Conservation (phyloP, 2,113 vertebrate genomes). For the Junco hyemalis region DNA sequence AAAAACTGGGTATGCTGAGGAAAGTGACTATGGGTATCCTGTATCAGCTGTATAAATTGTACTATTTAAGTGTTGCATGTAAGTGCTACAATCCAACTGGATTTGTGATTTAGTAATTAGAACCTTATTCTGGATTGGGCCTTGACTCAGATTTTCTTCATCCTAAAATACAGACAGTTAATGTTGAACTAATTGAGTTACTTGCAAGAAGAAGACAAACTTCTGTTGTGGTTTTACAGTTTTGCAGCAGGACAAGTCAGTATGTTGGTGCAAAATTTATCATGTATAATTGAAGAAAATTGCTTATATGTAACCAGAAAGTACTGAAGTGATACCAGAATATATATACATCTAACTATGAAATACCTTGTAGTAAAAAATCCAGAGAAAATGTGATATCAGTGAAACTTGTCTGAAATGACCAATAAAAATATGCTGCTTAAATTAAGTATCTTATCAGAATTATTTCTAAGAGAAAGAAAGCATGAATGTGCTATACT, state of each 20-base stretch:
- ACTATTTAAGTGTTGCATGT: not conserved
- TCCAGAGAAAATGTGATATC: not conserved
- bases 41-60: not conserved
- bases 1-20: not conserved
- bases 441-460: conserved; percentile 4
- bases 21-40: not conserved
- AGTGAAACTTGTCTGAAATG: conserved; percentile 21
- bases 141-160: conserved; percentile 7
- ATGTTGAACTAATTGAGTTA: not conserved
- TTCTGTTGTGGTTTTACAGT: not conserved
- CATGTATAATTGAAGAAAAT: not conserved
- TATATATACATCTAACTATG: not conserved
- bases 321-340: not conserved
- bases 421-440: conserved; percentile 46
- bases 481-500: not conserved
- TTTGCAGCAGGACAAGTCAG: not conserved
- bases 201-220: not conserved
- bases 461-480: conserved; percentile 14
- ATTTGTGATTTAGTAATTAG: not conserved
- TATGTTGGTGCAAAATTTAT: not conserved
- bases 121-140: not conserved
- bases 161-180: not conserved
- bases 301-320: conserved; percentile 18
- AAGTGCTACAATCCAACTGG: not conserved
- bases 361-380: conserved; percentile 19